Conservation (phyloP, 2,113 vertebrate genomes). For the Climacteris rufus region DNA sequence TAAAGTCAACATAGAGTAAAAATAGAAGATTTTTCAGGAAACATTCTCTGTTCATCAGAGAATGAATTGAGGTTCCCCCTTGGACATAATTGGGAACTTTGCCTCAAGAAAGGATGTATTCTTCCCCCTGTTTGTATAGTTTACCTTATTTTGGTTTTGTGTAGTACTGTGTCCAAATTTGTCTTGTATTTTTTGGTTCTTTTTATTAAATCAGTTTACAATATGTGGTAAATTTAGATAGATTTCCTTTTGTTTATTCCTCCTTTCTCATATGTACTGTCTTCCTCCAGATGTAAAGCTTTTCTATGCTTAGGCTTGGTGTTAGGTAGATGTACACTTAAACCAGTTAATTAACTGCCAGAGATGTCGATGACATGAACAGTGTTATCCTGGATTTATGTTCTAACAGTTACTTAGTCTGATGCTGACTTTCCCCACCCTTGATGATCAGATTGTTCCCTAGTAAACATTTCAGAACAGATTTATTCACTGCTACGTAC, state of each 20-base stretch:
- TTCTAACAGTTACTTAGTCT: neutral
- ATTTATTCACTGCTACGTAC: conserved; percentile 5
- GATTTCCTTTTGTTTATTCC: neutral
- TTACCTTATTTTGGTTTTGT: neutral
- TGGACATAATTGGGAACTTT: neutral
- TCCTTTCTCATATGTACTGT: neutral
- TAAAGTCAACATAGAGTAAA: neutral
- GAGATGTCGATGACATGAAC: neutral
- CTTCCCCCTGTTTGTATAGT: fast-evolving
- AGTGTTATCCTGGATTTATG: neutral
- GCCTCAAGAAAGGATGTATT: neutral
- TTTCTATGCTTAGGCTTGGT: neutral
- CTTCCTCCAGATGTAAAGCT: neutral
- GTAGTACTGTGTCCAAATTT: neutral
- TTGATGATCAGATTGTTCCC: neutral
- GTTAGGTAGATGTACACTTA: neutral
- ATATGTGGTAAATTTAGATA: neutral
- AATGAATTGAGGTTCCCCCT: neutral
- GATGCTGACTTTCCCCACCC: neutral
- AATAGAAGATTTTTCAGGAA: neutral
- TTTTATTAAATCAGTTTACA: neutral
- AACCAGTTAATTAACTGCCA: neutral
- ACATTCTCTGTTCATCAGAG: neutral
- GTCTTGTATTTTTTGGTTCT: neutral
- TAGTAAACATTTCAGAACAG: conserved; percentile 26